phyloP scores from a whole-genome alignment of 2,888 invertebrate genomes.

The Microctonus aethiopoides region DNA sequence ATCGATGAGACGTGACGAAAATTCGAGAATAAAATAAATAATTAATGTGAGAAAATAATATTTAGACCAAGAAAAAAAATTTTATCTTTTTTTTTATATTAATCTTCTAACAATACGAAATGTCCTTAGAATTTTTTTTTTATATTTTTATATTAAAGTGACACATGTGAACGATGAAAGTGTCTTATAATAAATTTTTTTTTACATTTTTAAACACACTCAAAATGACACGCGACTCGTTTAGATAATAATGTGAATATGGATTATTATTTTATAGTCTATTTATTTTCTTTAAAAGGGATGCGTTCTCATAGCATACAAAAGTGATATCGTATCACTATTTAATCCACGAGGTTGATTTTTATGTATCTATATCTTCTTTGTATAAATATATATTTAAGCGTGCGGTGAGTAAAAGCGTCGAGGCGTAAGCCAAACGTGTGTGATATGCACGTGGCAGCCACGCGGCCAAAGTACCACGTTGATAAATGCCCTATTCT shows the following conservation, averaged over 20 bases:
- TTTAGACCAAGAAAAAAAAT: neutral
- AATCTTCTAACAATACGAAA: neutral
- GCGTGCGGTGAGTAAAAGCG: constrained; percentile 25
- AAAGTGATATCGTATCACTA: constrained; percentile 31
- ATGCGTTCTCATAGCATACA: neutral
- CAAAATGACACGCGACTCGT: constrained; percentile 48
- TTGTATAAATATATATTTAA: constrained; percentile 21
- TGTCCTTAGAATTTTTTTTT: neutral
- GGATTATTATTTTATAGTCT: constrained; percentile 49
- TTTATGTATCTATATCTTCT: too few relatives aligned
- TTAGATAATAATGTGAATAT: neutral
- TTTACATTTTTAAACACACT: constrained; percentile 36
- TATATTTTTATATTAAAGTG: neutral
- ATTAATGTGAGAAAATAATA: neutral
- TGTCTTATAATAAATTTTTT: neutral
- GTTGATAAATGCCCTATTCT: constrained; percentile 22
- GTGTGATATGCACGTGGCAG: constrained; percentile 54
- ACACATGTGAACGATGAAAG: neutral
- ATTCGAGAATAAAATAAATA: neutral
- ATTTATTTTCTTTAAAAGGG: constrained; percentile 38
- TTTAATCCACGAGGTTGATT: constrained; percentile 35
- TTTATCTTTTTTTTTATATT: neutral
- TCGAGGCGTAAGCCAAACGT: constrained; percentile 34
- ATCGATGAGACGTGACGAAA: neutral
- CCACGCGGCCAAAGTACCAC: constrained; percentile 46